Evolutionary conservation across 1,140 invertebrate species (phyloP).

Genomic region (Drosophila nasuta): DNA sequence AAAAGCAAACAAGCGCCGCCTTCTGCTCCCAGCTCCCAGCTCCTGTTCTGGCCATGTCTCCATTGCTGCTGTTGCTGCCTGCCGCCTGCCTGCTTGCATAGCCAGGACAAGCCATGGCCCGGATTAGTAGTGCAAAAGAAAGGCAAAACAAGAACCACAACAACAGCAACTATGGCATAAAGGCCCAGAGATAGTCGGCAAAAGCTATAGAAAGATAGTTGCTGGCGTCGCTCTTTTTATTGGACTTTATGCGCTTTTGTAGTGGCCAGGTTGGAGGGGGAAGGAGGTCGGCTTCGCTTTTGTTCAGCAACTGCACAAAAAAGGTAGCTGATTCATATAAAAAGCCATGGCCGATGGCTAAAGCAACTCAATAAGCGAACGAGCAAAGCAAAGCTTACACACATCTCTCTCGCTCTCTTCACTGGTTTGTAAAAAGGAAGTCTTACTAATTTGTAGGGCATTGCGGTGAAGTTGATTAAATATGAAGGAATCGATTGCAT

Average conservation of each 20-base stretch:
- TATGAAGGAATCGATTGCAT: conserved; percentile 62
- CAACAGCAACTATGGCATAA: conserved; percentile 38
- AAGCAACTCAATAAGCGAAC: conserved; percentile 75
- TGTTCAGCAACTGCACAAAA: conserved; percentile 48
- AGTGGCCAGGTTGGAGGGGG: not conserved
- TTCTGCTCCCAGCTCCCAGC: not conserved
- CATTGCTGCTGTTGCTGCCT: not conserved
- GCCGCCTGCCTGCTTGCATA: conserved; percentile 24
- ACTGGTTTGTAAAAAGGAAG: conserved; percentile 50
- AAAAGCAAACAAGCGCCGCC: conserved; percentile 77
- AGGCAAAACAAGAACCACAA: conserved; percentile 47
- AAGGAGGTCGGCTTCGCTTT: conserved; percentile 12
- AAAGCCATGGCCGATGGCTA: conserved; percentile 68
- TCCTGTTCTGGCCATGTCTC: not conserved
- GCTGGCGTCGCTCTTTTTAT: conserved; percentile 78
- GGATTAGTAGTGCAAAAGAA: conserved; percentile 79
- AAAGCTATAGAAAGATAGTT: conserved; percentile 77
- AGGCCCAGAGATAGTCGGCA: conserved; percentile 74
- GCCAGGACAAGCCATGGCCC: conserved; percentile 56
- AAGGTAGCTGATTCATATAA: conserved; percentile 60
- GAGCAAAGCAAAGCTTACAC: not conserved
- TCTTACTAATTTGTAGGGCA: conserved; percentile 68
- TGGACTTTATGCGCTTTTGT: conserved; percentile 82
- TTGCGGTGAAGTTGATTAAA: conserved; percentile 67
- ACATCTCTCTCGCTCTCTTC: not conserved